Percentiles rank a stretch among this genome's conserved stretches.
Conservation (phyloP, 1,140 invertebrate species). For the Papilio xuthus region DNA sequence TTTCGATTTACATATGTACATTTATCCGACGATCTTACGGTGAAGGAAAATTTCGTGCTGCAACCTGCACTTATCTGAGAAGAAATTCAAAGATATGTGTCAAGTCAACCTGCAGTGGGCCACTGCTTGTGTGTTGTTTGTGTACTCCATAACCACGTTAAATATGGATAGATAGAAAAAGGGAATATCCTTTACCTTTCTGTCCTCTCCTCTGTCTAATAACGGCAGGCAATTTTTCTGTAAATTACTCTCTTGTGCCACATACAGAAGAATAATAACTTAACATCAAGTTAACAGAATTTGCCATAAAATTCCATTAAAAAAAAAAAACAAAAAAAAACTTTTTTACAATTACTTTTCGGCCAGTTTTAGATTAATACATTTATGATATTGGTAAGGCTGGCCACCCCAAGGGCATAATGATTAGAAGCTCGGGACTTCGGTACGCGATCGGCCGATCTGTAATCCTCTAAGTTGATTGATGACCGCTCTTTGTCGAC, state of each 20-base stretch:
- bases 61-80: too few species aligned
- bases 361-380: slow-evolving; percentile 17
- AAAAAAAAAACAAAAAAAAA: neutral
- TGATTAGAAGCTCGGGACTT: slow-evolving; percentile 63
- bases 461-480: slow-evolving; percentile 63
- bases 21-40: too few species aligned
- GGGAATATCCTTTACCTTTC: too few species aligned
- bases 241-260: neutral
- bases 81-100: too few species aligned
- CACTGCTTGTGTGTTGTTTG: too few species aligned
- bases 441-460: slow-evolving; percentile 54
- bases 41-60: too few species aligned
- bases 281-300: neutral
- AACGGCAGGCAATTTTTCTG: neutral
- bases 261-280: too few species aligned
- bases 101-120: too few species aligned
- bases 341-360: neutral
- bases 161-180: too few species aligned
- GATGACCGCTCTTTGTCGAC: slow-evolving; percentile 56
- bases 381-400: slow-evolving; percentile 29
- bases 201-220: too few species aligned
- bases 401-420: slow-evolving; percentile 49
- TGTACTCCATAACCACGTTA: too few species aligned
- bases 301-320: neutral
- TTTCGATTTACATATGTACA: too few species aligned